These are phyloP conservation scores for Antedon mediterranea DNA, from an alignment of 53 echinoderm and acorn worm genomes.

Conservation along the genomic window DNA sequence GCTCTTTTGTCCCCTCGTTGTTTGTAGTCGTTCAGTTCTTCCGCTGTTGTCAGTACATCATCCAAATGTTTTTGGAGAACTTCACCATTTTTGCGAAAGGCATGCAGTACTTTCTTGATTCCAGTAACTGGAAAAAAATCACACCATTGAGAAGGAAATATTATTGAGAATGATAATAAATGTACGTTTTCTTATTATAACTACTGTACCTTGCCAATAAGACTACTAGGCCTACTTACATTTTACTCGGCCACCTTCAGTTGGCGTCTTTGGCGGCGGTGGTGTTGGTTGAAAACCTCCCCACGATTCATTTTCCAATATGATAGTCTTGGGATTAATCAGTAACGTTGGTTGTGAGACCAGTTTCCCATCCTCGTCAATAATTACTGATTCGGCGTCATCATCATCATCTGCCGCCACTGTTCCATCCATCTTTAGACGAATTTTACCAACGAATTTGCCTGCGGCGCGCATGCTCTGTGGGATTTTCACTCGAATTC, in stretches of 20 bases:
- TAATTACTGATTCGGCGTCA: constrained; percentile 46
- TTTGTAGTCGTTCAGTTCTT: constrained; percentile 46
- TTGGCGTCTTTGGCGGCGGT: constrained; percentile 23
- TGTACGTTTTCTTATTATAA: too few relatives aligned
- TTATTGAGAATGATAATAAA: background rate
- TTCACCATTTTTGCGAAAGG: constrained; percentile 41
- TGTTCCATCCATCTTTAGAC: constrained; percentile 52
- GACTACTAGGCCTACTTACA: background rate
- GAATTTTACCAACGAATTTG: constrained; percentile 11
- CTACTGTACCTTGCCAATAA: too few relatives aligned
- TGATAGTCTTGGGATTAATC: background rate
- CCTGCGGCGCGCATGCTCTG: background rate
- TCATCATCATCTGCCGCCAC: constrained; percentile 47
- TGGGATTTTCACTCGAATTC: constrained; percentile 14
- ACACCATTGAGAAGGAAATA: background rate
- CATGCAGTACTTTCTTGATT: constrained; percentile 47
- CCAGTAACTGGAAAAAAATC: constrained; percentile 34
- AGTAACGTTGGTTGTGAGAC: constrained; percentile 16
- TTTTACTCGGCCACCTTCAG: constrained; percentile 9
- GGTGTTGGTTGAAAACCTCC: constrained; percentile 28
- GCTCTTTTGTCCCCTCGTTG: constrained; percentile 5
- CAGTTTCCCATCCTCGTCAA: constrained; percentile 38
- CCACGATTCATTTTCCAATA: constrained; percentile 5
- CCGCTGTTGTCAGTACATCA: constrained; percentile 44
- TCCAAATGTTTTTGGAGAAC: constrained; percentile 46